Evolutionary conservation across 2,888 invertebrate species (phyloP), one percentile per base, ranked within the genome.

Genomic region (Lacanobia wlatinum): DNA sequence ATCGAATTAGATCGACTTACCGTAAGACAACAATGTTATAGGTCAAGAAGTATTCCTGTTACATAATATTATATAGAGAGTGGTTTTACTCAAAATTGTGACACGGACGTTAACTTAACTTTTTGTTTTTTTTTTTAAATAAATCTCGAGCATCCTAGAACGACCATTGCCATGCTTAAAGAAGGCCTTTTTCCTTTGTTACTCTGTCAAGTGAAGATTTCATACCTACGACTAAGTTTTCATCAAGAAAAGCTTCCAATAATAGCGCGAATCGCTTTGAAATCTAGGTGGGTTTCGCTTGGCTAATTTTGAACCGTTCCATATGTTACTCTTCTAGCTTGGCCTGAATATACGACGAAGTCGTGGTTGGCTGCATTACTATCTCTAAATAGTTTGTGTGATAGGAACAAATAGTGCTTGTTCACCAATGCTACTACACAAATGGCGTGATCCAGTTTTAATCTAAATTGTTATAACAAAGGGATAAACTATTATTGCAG

Each of bases 271-370:
- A 40, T 55, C 21, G 12, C 53, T 61, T n/a, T 28, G 9, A 56
- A 78, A 28, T 75, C 28, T 48, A 65, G 28, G 6, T n/a, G 16
- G 18, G 76, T 62, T 53, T 38, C 34, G 43, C 56, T 76, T 48
- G 28, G 56, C 56, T 65, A 65, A 75, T 78, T 75, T 61, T 69
- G 48, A 38, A 62, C 1, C 12, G 14, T 12, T n/a, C 48, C 64
- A 65, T 56, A 12, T 75, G 56, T 52, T 74, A 40, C 52, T 38
- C 16, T 69, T 69, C 43, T 46, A 23, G 64, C 34, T 21, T 28
- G 61, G n/a, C 56, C 64, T 69, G 48, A 46, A 65, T 48, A 58
- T n/a, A 63, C 52, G 12, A 65, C 10, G 28, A 0, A 5, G 16
- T 46, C 16, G 16, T 8, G 8, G 0, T 48, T 14, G 14, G 43